Evolutionary conservation across 2,888 invertebrate species (phyloP).

Genomic region (Gastrophysa polygoni): DNA sequence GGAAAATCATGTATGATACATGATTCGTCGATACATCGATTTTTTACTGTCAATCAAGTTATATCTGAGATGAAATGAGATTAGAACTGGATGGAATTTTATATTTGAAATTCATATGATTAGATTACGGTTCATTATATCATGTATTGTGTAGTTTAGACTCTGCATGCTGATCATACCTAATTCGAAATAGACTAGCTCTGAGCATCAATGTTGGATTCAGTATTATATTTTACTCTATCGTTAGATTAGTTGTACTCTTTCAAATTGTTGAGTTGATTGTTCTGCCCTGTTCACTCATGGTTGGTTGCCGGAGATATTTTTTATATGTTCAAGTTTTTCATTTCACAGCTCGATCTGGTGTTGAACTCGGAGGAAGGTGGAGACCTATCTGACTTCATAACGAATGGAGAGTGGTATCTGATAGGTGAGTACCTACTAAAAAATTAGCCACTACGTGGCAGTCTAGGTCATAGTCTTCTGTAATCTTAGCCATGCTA

Average conservation of each 20-base stretch:
- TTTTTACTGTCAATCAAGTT: no score
- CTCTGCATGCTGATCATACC: neutral
- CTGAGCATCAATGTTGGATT: no score
- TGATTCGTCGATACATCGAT: no score
- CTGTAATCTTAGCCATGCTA: no score
- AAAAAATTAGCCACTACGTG: no score
- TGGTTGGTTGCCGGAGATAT: neutral
- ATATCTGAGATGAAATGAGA: neutral
- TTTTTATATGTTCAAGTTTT: conserved; percentile 27
- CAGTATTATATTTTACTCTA: neutral
- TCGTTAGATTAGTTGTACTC: neutral
- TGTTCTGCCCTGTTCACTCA: no score
- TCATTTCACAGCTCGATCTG: conserved; percentile 87
- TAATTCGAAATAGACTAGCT: neutral
- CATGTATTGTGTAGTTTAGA: neutral
- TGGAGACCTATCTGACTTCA: conserved; percentile 96
- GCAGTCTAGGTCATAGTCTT: no score
- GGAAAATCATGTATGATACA: no score
- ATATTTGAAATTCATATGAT: neutral
- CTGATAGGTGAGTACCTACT: conserved; percentile 84
- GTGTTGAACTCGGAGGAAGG: conserved; percentile 91
- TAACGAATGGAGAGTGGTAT: conserved; percentile 99
- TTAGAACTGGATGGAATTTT: neutral
- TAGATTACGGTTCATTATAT: neutral
- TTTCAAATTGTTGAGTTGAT: no score